Conservation (phyloP, 2,113 vertebrate species). For the Pogona vitticeps region DNA sequence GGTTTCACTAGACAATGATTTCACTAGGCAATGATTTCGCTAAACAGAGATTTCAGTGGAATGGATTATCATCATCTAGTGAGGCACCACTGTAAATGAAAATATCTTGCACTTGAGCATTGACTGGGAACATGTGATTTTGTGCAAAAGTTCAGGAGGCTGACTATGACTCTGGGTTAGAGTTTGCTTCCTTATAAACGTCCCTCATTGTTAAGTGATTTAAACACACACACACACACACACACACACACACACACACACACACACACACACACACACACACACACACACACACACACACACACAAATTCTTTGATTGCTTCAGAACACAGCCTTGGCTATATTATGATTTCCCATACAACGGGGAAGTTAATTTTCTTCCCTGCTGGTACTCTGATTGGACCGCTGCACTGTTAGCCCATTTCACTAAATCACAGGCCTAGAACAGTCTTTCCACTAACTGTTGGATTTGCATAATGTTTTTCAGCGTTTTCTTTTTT, state of each 20-base stretch:
- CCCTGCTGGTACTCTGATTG: background rate
- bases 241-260: no score
- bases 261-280: no score
- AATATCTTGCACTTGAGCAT: background rate
- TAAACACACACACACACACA: background rate
- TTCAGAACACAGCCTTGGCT: background rate
- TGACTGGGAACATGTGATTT: background rate
- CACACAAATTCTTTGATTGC: background rate
- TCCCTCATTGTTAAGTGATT: background rate
- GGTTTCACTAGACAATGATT: no score
- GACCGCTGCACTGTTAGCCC: background rate
- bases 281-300: no score
- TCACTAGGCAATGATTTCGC: no score
- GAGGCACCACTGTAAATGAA: no score
- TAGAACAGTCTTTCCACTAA: background rate
- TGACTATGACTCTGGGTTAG: background rate
- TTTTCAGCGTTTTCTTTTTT: background rate
- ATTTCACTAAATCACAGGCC: background rate
- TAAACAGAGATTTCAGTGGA: no score
- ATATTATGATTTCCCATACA: background rate
- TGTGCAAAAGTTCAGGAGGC: background rate
- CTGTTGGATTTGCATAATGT: background rate
- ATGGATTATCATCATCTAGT: no score
- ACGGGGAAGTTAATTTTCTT: slow-evolving; percentile 12
- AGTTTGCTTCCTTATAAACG: background rate